Evolutionary conservation across 2,797 vertebrate genomes (phyloP), one percentile per base, ranked within the genome.

Genomic region (Sitta carolinensis): DNA sequence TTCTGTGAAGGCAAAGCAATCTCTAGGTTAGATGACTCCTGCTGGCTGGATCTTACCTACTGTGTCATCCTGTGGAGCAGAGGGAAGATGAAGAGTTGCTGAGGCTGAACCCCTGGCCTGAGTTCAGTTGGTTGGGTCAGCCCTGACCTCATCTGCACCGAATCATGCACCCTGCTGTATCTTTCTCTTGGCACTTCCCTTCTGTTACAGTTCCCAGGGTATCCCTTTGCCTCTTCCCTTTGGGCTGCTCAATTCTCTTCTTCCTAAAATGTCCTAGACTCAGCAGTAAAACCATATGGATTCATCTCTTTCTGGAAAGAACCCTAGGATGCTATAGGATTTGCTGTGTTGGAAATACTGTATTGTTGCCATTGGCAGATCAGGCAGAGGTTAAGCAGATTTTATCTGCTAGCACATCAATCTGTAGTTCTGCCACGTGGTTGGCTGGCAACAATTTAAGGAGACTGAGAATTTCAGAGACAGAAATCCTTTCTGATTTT

Each of bases 1-100:
- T 99, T 99, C 99, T 99, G 98, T 55, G 73, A 94, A 82, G 51
- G 38, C 40, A 95, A 90, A 84, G 64, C 9, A 43, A 78, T 45
- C 10, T 73, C 59, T 67, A 67, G 50, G 70, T 92, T 93, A 97
- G 82, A 57, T 67, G 47, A 38, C 50, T 5, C 1, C 29, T 55
- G 13, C 27, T 57, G 32, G 48, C 43, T 72, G 51, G 26, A 90
- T 69, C n/a, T 82, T 78, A 9, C 61, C 14, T 47, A 55, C 72
- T 88, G 40, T 59, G 34, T 67, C n/a, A 59, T 42, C 10, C 72
- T 59, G n/a, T 64, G 57, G 34, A 72, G 32, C 26, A 74, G 17
- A 87, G 27, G 30, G 26, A 17, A 84, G n/a, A 66, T 34, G 22
- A 84, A 43, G 54, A 63, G 19, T 9, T 90, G 38, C 38, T 72